Conservation (phyloP, 2,888 invertebrate genomes). For the Caenorhabditis sp. region DNA sequence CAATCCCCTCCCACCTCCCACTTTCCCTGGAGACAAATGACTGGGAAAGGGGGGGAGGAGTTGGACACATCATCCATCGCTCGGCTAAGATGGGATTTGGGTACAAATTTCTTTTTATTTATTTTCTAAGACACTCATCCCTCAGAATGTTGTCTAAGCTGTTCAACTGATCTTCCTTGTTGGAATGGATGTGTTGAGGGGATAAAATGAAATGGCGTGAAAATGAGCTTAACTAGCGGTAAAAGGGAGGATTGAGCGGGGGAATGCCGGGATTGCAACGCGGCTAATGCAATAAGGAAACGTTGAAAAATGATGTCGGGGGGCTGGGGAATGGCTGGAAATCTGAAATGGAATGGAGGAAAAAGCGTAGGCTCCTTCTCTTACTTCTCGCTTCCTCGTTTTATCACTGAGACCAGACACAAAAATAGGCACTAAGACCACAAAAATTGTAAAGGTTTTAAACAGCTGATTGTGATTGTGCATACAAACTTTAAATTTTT, state of each 20-base stretch:
- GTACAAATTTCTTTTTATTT: background rate
- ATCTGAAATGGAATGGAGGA: conserved; percentile 19
- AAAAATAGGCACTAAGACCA: background rate
- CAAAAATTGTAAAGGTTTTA: too few species aligned
- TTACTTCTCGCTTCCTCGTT: too few species aligned
- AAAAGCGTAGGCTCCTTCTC: conserved; percentile 18
- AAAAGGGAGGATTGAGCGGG: background rate
- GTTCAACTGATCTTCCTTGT: background rate
- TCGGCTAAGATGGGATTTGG: background rate
- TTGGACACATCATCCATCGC: conserved; percentile 24
- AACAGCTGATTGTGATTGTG: background rate
- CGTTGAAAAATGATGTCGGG: conserved; percentile 44
- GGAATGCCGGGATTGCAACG: too few species aligned
- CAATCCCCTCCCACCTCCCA: conserved; percentile 39
- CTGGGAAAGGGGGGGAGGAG: background rate
- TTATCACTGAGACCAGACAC: too few species aligned
- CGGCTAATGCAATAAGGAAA: conserved; percentile 60
- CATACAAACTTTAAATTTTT: background rate
- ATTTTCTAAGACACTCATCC: background rate
- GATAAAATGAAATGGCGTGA: background rate
- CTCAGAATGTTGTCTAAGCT: background rate
- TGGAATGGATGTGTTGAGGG: background rate
- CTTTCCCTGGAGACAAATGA: too few species aligned
- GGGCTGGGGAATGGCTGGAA: too few species aligned
- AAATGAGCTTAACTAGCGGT: conserved; percentile 12